phyloP scores from a whole-genome alignment of 2,888 invertebrate species.

The Brenthis hecate region DNA sequence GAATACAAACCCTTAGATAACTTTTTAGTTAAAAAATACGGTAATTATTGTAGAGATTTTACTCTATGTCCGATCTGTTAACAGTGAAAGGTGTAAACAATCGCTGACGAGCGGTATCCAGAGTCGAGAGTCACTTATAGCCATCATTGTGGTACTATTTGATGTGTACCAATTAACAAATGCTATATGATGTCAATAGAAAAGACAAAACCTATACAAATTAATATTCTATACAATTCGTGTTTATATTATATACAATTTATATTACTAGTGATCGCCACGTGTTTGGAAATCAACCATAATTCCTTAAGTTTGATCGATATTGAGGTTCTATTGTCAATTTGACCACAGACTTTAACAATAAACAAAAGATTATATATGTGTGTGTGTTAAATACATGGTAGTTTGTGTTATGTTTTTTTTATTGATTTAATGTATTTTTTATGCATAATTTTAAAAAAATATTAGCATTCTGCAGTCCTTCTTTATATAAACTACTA shows the following conservation, averaged over 20 bases:
- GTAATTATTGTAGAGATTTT: neutral
- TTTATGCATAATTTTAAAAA: too few species aligned
- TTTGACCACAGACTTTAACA: too few species aligned
- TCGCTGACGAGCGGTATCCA: conserved; percentile 21
- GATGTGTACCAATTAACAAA: conserved; percentile 10
- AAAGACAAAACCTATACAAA: neutral
- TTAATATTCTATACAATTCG: neutral
- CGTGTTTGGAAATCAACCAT: too few species aligned
- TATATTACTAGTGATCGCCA: too few species aligned
- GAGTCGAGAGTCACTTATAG: conserved; percentile 4
- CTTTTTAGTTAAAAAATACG: neutral
- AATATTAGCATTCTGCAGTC: too few species aligned
- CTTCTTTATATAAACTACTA: too few species aligned
- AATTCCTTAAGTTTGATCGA: too few species aligned
- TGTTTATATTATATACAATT: neutral
- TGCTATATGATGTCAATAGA: neutral
- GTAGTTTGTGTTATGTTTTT: too few species aligned
- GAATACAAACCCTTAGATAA: neutral
- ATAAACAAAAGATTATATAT: too few species aligned
- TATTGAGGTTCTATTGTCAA: too few species aligned
- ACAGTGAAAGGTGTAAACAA: conserved; percentile 38
- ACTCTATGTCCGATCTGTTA: conserved; percentile 14
- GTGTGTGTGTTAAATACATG: too few species aligned
- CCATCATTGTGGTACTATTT: neutral
- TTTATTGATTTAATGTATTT: too few species aligned